Evolutionary conservation across 2,113 vertebrate genomes (phyloP).

Genomic region (Anguilla japonica): DNA sequence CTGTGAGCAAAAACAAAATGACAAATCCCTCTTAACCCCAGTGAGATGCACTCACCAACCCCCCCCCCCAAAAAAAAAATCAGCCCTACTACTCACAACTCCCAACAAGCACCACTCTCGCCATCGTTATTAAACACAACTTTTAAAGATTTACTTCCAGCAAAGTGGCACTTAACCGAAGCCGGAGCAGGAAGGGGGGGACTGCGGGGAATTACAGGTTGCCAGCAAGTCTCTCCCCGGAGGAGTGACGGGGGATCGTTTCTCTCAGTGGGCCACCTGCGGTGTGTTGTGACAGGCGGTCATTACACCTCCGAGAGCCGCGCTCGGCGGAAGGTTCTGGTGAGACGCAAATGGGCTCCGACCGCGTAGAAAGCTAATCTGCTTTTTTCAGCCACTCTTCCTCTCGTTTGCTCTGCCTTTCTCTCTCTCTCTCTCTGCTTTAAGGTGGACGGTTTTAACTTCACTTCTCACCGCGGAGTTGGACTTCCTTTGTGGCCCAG

Average conservation of each 20-base stretch:
- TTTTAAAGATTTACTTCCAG: constrained; percentile 94
- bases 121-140: constrained; percentile 96
- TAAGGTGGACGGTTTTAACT: constrained; percentile 78
- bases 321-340: constrained; percentile 96
- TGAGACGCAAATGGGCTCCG: constrained; percentile 97
- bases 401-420: not conserved
- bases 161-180: constrained; percentile 98
- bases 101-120: constrained; percentile 86
- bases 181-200: constrained; percentile 89
- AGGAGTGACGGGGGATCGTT: constrained; percentile 99
- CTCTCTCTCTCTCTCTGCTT: constrained; percentile 68
- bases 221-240: constrained; percentile 85
- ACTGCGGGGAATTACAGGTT: constrained; percentile 96
- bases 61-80: not conserved
- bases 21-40: constrained; percentile 97
- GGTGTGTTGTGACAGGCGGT: constrained; percentile 99
- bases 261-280: constrained; percentile 93
- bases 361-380: constrained; percentile 90
- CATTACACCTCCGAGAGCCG: constrained; percentile 93
- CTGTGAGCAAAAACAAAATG: constrained; percentile 89
- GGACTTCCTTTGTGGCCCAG: not conserved
- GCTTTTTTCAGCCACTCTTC: constrained; percentile 63
- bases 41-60: constrained; percentile 69
- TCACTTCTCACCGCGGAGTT: not conserved
- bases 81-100: constrained; percentile 66